phyloP scores from a whole-genome alignment of 2,113 vertebrate species.

The Labrus mixtus region DNA sequence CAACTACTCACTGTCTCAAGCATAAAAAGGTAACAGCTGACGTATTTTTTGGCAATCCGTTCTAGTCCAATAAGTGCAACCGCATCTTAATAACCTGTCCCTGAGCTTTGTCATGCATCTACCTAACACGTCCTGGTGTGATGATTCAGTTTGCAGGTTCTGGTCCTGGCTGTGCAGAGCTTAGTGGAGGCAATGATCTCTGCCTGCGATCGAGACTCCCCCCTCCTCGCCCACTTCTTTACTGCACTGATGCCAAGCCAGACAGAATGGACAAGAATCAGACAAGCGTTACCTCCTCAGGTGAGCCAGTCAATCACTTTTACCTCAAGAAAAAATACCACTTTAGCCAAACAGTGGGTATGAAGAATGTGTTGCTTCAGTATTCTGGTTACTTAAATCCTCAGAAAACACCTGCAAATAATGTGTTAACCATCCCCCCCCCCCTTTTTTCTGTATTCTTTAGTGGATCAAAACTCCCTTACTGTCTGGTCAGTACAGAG shows the following conservation, averaged over 20 bases:
- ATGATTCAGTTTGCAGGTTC: conserved; percentile 87
- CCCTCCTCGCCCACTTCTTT: conserved; percentile 82
- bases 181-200: conserved; percentile 84
- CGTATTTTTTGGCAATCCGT: not conserved
- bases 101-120: not conserved
- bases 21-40: conserved; percentile 87
- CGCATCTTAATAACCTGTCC: not conserved
- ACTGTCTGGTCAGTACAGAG: conserved; percentile 86
- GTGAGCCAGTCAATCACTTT: conserved; percentile 68
- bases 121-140: not conserved
- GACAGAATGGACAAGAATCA: conserved; percentile 88
- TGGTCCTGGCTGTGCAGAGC: conserved; percentile 86
- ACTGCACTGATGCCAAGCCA: conserved; percentile 81
- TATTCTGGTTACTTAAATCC: not conserved
- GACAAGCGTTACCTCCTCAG: conserved; percentile 87
- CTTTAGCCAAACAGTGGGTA: not conserved
- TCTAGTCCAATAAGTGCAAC: not conserved
- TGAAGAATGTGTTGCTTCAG: not conserved
- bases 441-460: conserved; percentile 14
- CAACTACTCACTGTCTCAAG: conserved; percentile 86
- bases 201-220: conserved; percentile 69
- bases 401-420: not conserved
- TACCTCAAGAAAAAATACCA: not conserved
- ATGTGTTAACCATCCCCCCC: not conserved
- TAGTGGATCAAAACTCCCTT: conserved; percentile 93